These are phyloP conservation scores for Vollenhovia emeryi DNA, from an alignment of 1,140 invertebrate genomes.

Conservation along the genomic window DNA sequence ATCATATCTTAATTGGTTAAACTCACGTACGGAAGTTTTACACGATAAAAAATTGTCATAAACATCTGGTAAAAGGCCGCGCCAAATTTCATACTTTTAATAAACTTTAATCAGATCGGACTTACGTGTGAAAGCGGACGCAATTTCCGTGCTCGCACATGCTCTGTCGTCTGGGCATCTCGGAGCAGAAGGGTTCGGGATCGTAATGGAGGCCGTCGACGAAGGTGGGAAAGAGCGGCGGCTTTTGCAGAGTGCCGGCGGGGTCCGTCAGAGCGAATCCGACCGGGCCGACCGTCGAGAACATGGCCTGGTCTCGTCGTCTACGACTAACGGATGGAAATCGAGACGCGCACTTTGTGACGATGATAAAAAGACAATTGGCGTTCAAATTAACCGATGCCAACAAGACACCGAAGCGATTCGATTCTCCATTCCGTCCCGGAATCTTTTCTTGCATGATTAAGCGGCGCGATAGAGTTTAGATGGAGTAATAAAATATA, in stretches of 20 bases:
- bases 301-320: constrained; percentile 74
- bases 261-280: constrained; percentile 79
- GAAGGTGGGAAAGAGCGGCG: constrained; percentile 78
- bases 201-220: constrained; percentile 79
- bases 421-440: neutral
- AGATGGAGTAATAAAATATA: neutral
- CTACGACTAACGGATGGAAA: constrained; percentile 72
- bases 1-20: neutral
- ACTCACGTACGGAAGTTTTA: neutral
- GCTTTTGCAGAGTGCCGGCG: constrained; percentile 75
- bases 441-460: neutral
- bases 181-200: constrained; percentile 76
- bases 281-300: constrained; percentile 75
- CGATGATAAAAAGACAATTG: neutral
- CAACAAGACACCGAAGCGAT: neutral
- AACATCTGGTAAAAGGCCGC: neutral
- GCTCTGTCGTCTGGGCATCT: constrained; percentile 74
- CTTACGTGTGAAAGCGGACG: constrained; percentile 78
- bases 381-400: neutral
- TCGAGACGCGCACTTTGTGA: constrained; percentile 39
- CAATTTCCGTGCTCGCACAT: constrained; percentile 78
- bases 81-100: neutral
- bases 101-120: constrained; percentile 20
- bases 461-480: neutral
- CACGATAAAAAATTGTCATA: neutral